Percentiles rank a stretch among this genome's conserved stretches.
phyloP scores from a whole-genome alignment of 1,140 invertebrate species.

The Cardiocondyla obscurior region DNA sequence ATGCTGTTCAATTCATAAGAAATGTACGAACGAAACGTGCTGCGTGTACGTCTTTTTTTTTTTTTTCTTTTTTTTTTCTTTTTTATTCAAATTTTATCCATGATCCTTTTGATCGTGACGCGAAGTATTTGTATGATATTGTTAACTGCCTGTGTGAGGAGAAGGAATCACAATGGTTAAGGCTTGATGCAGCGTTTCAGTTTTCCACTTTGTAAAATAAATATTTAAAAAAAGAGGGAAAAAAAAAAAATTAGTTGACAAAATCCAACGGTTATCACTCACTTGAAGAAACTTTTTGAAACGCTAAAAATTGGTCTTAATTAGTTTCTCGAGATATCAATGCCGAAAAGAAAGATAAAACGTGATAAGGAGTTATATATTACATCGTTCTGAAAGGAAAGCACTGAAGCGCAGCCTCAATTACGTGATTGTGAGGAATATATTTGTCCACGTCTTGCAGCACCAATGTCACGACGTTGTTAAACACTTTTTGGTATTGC shows the following conservation, averaged over 20 bases:
- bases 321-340: not conserved
- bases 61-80: no score
- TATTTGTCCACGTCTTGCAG: not conserved
- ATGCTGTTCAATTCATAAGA: constrained; percentile 19
- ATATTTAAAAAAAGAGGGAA: not conserved
- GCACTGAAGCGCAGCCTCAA: constrained; percentile 27
- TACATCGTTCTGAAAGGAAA: not conserved
- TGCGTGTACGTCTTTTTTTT: not conserved
- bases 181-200: constrained; percentile 1
- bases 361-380: not conserved
- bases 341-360: not conserved
- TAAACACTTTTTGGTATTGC: constrained; percentile 57
- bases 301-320: not conserved
- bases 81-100: constrained; percentile 5
- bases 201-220: not conserved
- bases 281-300: not conserved
- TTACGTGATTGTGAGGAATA: not conserved
- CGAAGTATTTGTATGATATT: constrained; percentile 56
- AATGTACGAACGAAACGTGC: constrained; percentile 41
- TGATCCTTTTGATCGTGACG: constrained; percentile 8
- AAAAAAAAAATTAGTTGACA: not conserved
- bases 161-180: constrained; percentile 20
- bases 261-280: not conserved
- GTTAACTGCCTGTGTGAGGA: constrained; percentile 30
- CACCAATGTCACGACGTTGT: not conserved